These are phyloP conservation scores for Apostichopus leukothele DNA, from an alignment of 53 echinoderm and acorn worm species.

Conservation along the genomic window DNA sequence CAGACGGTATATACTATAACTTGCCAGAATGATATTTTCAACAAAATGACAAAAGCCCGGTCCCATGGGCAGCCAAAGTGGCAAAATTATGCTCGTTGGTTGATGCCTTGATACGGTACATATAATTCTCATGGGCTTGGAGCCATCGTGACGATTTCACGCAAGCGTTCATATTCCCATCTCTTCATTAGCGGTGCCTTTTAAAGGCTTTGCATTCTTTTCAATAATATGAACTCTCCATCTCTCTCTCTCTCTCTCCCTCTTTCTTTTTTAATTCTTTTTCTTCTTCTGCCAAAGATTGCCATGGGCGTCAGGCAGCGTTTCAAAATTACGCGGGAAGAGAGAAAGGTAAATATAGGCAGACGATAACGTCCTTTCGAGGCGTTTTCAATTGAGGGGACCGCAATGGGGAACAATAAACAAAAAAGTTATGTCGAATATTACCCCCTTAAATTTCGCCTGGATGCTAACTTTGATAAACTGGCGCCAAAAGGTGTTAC, in stretches of 20 bases:
- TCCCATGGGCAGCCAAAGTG: constrained; percentile 43
- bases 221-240: constrained; percentile 14
- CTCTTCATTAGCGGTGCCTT: constrained; percentile 47
- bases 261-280: not conserved
- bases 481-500: not conserved
- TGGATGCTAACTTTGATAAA: not conserved
- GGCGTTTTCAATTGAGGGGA: not conserved
- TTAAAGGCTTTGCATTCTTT: constrained; percentile 46
- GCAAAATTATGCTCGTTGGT: constrained; percentile 40
- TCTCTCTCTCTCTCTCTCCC: not conserved
- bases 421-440: not conserved
- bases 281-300: constrained; percentile 24
- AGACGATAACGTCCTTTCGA: not conserved
- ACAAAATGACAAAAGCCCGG: constrained; percentile 26
- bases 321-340: constrained; percentile 34
- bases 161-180: constrained; percentile 34
- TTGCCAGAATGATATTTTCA: constrained; percentile 27
- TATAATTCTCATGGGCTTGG: constrained; percentile 25
- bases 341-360: constrained; percentile 25
- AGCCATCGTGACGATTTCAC: constrained; percentile 25
- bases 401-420: not conserved
- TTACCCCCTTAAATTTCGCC: not conserved
- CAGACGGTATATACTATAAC: constrained; percentile 14
- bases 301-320: constrained; percentile 35
- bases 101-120: constrained; percentile 3